Base-by-base conservation (phyloP, 2,113 vertebrate genomes). In the Verasper variegatus region DNA sequence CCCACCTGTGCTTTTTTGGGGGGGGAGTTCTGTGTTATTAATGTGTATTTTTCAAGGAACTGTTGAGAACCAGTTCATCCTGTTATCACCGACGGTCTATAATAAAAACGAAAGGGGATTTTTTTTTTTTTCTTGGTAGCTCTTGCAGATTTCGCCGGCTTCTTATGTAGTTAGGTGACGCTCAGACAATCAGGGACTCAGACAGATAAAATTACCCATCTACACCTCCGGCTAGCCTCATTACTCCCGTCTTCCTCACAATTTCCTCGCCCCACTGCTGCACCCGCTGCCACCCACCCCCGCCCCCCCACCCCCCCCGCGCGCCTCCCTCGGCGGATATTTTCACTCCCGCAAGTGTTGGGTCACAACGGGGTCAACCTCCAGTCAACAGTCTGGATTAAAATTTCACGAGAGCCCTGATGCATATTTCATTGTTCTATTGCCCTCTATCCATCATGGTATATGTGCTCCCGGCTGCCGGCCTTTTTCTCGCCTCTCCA, bases 351-450 rank as follows among this genome's bases (percentile, higher is more conserved):
- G 65, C 70, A 88, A 85, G 89, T 90, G 87, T 89, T 68, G 89
- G 91, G 90, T 91, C 89, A 79, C 86, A 55, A 31, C 1, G 4
- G 87, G 92, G 91, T 92, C 92, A 92, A 92, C 59, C 83, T 86
- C 86, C 71, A 92, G 91, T 93, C 90, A 92, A 91, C 90, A 81
- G 83, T 78, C 74, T 84, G 87, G 85, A 92, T 92, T 86, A 92
- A 93, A 91, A 81, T 92, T 92, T 90, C 82, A 93, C 80, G 21
- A 82, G 76, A 80, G 66, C 71, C 88, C 65, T 83, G 76, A 91
- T 93, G 86, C 90, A 93, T 93, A 89, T 93, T 93, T 93, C 86
- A 93, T 90, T 79, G 68, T 88, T 85, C 82, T 58, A 37, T 57
- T 57, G 82, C 71, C 80, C 76, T 88, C 74, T 64, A 89, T 85